Base-by-base conservation (phyloP, 2,888 invertebrate species). In the Trissonchulus latispiculum region DNA sequence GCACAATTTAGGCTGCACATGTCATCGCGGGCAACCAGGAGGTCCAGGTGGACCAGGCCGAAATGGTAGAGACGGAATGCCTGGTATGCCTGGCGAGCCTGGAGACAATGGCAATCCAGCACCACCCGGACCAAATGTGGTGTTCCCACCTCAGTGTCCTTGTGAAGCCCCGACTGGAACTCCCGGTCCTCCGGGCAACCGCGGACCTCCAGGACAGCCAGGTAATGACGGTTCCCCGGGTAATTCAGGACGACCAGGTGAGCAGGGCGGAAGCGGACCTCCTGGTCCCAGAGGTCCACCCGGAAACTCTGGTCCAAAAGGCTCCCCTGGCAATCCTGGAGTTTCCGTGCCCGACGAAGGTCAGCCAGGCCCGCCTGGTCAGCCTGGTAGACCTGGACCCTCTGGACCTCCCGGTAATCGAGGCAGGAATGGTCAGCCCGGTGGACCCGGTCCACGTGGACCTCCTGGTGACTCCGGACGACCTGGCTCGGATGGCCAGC, bases 1-100 rank as follows among this genome's bases (percentile, higher is more conserved):
- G 23, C n/a, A n/a, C 18, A 18, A n/a, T 69, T 70, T 62, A 75
- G 74, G 79, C 75, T 80, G 80, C 72, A 79, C 80, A 2, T 82
- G 82, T 72, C 78, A 80, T 73, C 78, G 81, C 68, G 82, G 82
- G 69, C 77, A 80, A n/a, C 80, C 82, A 61, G 82, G 82, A 68
- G 76, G 77, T 29, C 74, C 79, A n/a, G 81, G 80, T 72, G 76
- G 76, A 23, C 74, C 78, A 1, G 80, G 80, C 31, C 75, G 78
- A 59, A 79, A 79, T 67, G 80, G 80, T 71, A 76, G 71, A 32
- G 78, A 79, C 74, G 80, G 81, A 62, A 73, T 80, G 29, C 2
- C 2, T 28, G 74, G 74, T 23, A 37, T 28, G 37, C 70, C 72
- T 31, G 74, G 74, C 1, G 48, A 68, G 36, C 72, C 72, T 3